Percentiles rank a stretch among this genome's conserved stretches.
These are phyloP conservation scores for Atta texana DNA, from an alignment of 1,140 invertebrate genomes.

Conservation along the genomic window DNA sequence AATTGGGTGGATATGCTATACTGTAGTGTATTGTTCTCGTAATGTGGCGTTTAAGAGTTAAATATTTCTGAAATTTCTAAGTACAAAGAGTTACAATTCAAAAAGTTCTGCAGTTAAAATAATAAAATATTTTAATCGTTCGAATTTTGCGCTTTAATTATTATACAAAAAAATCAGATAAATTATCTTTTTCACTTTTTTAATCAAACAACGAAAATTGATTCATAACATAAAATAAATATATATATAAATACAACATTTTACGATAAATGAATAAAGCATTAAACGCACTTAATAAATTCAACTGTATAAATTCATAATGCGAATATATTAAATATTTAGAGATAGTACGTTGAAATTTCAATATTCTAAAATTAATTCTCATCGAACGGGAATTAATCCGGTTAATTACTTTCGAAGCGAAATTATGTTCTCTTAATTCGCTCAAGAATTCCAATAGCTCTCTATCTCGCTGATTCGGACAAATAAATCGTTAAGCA, in stretches of 20 bases:
- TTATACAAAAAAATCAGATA: neutral
- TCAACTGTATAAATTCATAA: neutral
- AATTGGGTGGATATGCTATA: no score
- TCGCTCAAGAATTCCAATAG: neutral
- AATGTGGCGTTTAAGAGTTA: neutral
- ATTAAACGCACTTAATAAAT: slow-evolving; percentile 13
- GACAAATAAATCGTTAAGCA: neutral
- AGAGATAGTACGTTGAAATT: neutral
- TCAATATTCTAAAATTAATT: slow-evolving; percentile 12
- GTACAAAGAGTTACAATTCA: neutral
- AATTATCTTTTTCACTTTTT: neutral
- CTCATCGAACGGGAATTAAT: neutral
- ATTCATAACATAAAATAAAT: neutral
- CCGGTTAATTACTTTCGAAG: slow-evolving; percentile 6
- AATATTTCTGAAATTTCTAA: neutral
- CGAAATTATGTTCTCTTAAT: neutral
- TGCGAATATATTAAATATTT: neutral
- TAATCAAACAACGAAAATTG: neutral
- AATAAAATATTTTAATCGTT: neutral
- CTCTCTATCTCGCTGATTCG: no score
- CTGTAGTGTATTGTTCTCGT: no score
- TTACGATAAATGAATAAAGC: neutral
- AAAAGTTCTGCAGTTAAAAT: neutral
- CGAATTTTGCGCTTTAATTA: neutral
- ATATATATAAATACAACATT: neutral